Evolutionary conservation across 1,140 invertebrate genomes (phyloP).

Genomic region (Drosophila subobscura): DNA sequence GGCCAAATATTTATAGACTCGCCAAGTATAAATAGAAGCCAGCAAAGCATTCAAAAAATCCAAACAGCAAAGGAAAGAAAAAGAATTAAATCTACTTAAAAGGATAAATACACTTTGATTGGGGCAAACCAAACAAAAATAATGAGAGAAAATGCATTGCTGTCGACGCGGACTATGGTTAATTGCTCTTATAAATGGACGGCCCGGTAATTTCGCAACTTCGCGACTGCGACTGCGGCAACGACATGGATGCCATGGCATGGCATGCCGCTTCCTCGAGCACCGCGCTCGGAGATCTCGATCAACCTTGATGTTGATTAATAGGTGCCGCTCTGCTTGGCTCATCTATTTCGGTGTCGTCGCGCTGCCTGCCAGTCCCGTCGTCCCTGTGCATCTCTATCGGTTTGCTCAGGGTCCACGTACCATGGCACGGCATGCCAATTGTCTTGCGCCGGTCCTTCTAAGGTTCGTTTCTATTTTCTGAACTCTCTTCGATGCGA

Average conservation of each 20-base stretch:
- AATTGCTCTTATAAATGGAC: slow-evolving; percentile 71
- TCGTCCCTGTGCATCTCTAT: slow-evolving; percentile 18
- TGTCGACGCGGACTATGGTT: slow-evolving; percentile 56
- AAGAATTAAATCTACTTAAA: slow-evolving; percentile 58
- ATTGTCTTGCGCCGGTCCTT: slow-evolving; percentile 79
- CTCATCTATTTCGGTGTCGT: slow-evolving; percentile 66
- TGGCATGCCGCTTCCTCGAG: slow-evolving; percentile 63
- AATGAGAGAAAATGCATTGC: slow-evolving; percentile 16
- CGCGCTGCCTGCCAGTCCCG: slow-evolving; percentile 54
- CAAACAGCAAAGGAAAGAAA: slow-evolving; percentile 35
- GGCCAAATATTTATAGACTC: slow-evolving; percentile 47
- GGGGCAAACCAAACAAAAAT: slow-evolving; percentile 29
- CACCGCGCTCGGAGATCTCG: slow-evolving; percentile 63
- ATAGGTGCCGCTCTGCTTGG: slow-evolving; percentile 68
- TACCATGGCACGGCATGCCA: slow-evolving; percentile 36
- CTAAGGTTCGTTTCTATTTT: slow-evolving; percentile 86
- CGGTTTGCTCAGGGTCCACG: slow-evolving; percentile 16
- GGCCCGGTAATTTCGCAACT: slow-evolving; percentile 67
- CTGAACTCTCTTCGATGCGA: slow-evolving; percentile 76
- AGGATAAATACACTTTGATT: slow-evolving; percentile 67
- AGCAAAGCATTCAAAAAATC: slow-evolving; percentile 26
- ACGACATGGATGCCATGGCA: slow-evolving; percentile 13
- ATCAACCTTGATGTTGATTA: slow-evolving; percentile 83
- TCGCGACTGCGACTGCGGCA: slow-evolving; percentile 31
- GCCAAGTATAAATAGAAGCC: slow-evolving; percentile 38